phyloP scores from a whole-genome alignment of 2,888 invertebrate species.

The Lagria hirta region DNA sequence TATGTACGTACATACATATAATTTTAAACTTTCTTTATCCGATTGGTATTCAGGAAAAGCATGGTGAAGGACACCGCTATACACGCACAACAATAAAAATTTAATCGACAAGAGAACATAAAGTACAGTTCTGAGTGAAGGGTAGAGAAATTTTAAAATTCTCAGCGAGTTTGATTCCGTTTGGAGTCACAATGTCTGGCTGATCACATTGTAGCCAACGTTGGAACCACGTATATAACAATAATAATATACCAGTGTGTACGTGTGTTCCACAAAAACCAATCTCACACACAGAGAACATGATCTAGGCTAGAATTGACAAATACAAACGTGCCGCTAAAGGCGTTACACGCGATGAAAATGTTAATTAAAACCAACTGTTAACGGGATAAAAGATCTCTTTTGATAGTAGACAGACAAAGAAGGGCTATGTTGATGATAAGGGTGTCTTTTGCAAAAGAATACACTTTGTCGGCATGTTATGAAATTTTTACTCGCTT shows the following conservation, averaged over 20 bases:
- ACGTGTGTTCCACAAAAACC: constrained; percentile 19
- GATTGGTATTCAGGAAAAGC: too few species aligned
- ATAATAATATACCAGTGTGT: too few species aligned
- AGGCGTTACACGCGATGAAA: constrained; percentile 13
- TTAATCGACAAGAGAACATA: too few species aligned
- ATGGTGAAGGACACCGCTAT: too few species aligned
- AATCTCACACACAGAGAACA: constrained; percentile 9
- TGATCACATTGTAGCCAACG: too few species aligned
- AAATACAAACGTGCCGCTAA: constrained; percentile 24
- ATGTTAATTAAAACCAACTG: constrained; percentile 13
- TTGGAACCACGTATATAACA: constrained; percentile 16
- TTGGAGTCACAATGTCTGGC: constrained; percentile 17
- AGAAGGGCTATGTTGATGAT: constrained; percentile 10
- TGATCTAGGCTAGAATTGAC: constrained; percentile 24
- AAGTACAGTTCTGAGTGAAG: constrained; percentile 12
- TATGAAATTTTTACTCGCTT: constrained; percentile 8
- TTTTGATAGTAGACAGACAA: constrained; percentile 8
- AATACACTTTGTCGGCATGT: background rate
- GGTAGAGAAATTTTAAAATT: constrained; percentile 7
- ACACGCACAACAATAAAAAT: too few species aligned
- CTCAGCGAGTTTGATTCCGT: background rate
- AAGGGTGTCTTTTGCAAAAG: constrained; percentile 2
- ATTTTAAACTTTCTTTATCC: too few species aligned
- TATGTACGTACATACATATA: too few species aligned
- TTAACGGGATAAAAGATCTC: constrained; percentile 10